phyloP scores from a whole-genome alignment of 1,140 invertebrate species.

The Drosophila takahashii region DNA sequence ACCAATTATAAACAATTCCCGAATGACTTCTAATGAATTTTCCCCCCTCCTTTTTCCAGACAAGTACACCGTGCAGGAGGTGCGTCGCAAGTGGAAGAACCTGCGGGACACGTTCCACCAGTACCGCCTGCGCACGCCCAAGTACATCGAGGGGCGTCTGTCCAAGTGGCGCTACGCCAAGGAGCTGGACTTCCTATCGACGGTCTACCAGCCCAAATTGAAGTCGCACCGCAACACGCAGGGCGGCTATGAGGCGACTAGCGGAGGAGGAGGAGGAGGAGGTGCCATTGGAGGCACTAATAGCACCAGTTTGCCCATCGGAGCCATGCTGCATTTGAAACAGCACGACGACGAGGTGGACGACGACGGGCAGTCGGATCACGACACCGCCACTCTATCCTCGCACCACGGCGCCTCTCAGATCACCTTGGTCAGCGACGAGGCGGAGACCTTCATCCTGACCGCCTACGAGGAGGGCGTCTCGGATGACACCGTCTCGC shows the following conservation, averaged over 20 bases:
- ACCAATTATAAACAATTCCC: too few species aligned
- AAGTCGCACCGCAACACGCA: constrained; percentile 69
- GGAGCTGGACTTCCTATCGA: constrained; percentile 76
- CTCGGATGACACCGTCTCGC: constrained; percentile 67
- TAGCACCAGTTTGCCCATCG: constrained; percentile 34
- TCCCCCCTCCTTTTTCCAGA: constrained; percentile 42
- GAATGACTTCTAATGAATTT: background rate
- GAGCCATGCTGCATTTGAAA: constrained; percentile 48
- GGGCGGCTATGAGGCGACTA: constrained; percentile 30
- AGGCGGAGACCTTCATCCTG: constrained; percentile 76
- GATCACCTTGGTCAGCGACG: constrained; percentile 73
- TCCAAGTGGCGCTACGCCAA: constrained; percentile 83
- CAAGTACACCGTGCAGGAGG: constrained; percentile 80
- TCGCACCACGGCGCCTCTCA: constrained; percentile 65
- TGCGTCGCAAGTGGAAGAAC: constrained; percentile 82
- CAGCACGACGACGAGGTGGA: constrained; percentile 56
- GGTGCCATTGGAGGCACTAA: background rate
- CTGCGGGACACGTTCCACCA: constrained; percentile 81
- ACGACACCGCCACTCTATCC: constrained; percentile 43
- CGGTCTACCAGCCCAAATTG: constrained; percentile 77
- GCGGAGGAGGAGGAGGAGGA: constrained; percentile 1
- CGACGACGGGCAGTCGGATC: constrained; percentile 65
- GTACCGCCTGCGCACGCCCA: constrained; percentile 79
- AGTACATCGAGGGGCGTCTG: constrained; percentile 71
- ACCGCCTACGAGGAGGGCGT: constrained; percentile 80